Evolutionary conservation across 2,888 invertebrate species (phyloP).

Genomic region (Lasioglossum malachurum): DNA sequence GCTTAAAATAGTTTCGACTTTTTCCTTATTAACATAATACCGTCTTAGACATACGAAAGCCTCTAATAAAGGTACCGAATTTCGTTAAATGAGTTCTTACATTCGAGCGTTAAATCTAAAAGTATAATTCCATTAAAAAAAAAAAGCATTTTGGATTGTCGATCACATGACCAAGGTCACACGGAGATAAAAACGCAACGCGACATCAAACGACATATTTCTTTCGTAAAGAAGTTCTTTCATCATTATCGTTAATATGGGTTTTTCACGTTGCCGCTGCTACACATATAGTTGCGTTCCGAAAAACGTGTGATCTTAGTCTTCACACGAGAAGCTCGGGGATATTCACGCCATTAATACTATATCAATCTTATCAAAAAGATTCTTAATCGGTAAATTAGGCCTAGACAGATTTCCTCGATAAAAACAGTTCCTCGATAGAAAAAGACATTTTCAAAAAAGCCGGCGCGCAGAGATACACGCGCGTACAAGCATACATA

Average conservation of each 20-base stretch:
- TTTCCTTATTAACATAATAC: constrained; percentile 10
- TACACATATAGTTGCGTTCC: background rate
- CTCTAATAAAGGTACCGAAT: constrained; percentile 20
- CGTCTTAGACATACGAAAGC: background rate
- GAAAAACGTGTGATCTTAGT: constrained; percentile 13
- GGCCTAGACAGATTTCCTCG: constrained; percentile 7
- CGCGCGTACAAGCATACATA: background rate
- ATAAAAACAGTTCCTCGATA: background rate
- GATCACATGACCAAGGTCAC: constrained; percentile 16
- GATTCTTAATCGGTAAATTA: constrained; percentile 22
- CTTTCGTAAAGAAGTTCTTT: no score
- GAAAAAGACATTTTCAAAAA: background rate
- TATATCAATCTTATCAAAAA: constrained; percentile 1
- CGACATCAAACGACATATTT: background rate
- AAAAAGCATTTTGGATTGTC: constrained; percentile 17
- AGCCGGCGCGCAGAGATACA: background rate
- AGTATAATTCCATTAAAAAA: background rate
- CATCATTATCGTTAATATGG: background rate
- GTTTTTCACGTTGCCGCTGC: background rate
- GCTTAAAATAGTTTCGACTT: constrained; percentile 14
- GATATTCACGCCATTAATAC: constrained; percentile 24
- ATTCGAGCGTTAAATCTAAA: constrained; percentile 8
- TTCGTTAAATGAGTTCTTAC: constrained; percentile 16
- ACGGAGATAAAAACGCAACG: background rate
- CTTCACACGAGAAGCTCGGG: constrained; percentile 10